phyloP scores from a whole-genome alignment of 2,113 vertebrate species.

The Phalacrocorax brasilianus region DNA sequence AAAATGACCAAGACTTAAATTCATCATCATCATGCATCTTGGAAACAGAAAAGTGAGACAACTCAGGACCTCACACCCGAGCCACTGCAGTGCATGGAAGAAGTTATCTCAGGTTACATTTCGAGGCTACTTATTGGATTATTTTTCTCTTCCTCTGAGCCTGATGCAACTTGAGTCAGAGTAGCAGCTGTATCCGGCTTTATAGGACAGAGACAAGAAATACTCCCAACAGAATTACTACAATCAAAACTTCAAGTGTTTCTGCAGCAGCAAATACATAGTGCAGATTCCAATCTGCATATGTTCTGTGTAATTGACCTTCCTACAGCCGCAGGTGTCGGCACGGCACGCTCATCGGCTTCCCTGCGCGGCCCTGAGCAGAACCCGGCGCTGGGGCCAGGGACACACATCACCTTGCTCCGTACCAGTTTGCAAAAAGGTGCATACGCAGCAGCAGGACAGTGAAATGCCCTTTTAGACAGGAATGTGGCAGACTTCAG shows the following conservation, averaged over 20 bases:
- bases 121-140: not conserved
- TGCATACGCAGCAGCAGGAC: not conserved
- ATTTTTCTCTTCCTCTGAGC: not conserved
- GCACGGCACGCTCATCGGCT: not conserved
- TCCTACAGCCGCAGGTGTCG: not conserved
- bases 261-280: fast-evolving
- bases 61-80: not conserved
- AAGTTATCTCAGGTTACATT: not conserved
- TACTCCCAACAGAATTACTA: not conserved
- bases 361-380: not conserved
- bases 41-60: not conserved
- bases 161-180: not conserved
- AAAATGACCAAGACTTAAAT: not conserved
- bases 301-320: not conserved
- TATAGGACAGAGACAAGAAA: not conserved
- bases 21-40: not conserved
- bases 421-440: fast-evolving
- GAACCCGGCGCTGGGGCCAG: not conserved
- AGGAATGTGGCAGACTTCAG: not conserved
- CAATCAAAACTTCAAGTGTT: not conserved
- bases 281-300: not conserved
- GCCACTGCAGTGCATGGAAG: fast-evolving
- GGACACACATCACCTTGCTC: not conserved
- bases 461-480: not conserved
- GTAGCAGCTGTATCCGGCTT: not conserved